A percentile compares a stretch with the other conserved stretches of the same genome.
These are phyloP conservation scores for Cettia cetti DNA, from an alignment of 2,113 vertebrate genomes.

Conservation along the genomic window DNA sequence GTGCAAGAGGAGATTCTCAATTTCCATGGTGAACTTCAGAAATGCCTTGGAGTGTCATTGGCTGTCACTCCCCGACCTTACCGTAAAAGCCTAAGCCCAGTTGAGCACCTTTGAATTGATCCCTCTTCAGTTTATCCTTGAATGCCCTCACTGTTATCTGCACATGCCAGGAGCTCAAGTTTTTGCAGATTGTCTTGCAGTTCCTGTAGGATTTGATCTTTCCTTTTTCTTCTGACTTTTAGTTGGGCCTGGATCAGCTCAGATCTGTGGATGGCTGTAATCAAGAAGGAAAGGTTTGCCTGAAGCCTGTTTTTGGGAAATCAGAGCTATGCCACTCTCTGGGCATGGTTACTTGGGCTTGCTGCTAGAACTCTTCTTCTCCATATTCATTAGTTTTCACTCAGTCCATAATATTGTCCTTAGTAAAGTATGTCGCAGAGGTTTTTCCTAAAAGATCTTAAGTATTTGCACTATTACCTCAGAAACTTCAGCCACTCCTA, in stretches of 20 bases:
- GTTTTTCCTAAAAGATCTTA: not conserved
- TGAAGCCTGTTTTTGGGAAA: not conserved
- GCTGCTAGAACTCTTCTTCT: not conserved
- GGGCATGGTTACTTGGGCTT: not conserved
- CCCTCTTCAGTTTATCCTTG: not conserved
- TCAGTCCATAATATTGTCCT: not conserved
- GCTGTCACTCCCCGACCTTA: not conserved
- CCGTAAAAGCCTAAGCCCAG: not conserved
- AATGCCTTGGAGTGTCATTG: not conserved
- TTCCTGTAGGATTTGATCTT: not conserved
- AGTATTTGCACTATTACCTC: not conserved
- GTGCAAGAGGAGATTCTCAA: not conserved
- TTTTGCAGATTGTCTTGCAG: not conserved
- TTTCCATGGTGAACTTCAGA: not conserved
- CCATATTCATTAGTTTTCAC: not conserved
- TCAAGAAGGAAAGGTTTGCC: not conserved
- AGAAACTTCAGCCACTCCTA: not conserved
- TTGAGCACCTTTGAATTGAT: not conserved
- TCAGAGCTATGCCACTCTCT: rapidly evolving
- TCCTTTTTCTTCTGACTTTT: not conserved
- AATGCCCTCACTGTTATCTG: not conserved
- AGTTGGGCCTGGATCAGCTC: not conserved
- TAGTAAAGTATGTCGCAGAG: not conserved
- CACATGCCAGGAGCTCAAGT: not conserved
- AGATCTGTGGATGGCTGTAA: not conserved